Evolutionary conservation across 2,888 invertebrate genomes (phyloP), one percentile per base, ranked within the genome.

Genomic region (Tridacna crocea): DNA sequence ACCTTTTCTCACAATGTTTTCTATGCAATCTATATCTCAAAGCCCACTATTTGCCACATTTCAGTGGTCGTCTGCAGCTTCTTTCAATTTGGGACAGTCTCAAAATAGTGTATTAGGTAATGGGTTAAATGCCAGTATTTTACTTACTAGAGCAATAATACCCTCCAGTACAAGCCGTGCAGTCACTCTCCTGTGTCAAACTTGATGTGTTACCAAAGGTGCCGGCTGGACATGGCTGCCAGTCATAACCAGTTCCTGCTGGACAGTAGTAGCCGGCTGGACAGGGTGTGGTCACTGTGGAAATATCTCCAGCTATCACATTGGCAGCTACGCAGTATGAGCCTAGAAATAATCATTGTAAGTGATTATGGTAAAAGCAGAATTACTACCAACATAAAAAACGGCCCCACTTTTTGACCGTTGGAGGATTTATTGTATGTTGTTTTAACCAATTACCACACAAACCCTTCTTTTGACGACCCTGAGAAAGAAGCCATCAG

Each of bases 241-340:
- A 93, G 85, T 93, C 85, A 66, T 92, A 89, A 0, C 93, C 93
- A 0, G 94, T 94, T 1, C 93, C 93, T 70, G 93, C 93, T 0
- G 92, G 92, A 87, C 94, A 94, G 89, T 85, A 94, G 88, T 89
- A 93, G 10, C 94, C 93, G 11, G 87, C 83, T 0, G 93, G 93
- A 85, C 93, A 93, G 0, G 83, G 73, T 0, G 79, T 84, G 73
- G 84, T 90, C n/a, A 91, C 90, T 8, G 92, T 86, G 11, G 84
- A 77, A 6, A 90, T 47, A 72, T 88, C 87, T 27, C 93, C 93
- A 12, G 89, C 87, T 0, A 89, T 80, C 3, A 92, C 90, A 55
- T 90, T 80, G 24, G 92, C 91, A 26, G 93, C 92, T 11, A 93
- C 84, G 88, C 94, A 94, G 87, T 93, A 94, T 80, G 88, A 93